phyloP scores from a whole-genome alignment of 1,140 invertebrate genomes.

The Paramacrobiotus metropolitanus region DNA sequence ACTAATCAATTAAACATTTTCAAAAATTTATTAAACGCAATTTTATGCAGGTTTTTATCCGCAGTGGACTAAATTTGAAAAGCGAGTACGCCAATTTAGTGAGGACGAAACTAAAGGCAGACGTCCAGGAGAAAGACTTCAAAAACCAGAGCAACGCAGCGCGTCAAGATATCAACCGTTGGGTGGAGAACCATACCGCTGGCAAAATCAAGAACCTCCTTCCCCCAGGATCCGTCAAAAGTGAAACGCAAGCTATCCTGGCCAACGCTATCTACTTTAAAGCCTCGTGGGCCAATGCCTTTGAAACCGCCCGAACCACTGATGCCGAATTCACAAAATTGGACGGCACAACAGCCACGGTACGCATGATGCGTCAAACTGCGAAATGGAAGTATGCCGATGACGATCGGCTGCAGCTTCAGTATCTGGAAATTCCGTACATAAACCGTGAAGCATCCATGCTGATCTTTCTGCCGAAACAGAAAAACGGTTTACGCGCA shows the following conservation, averaged over 20 bases:
- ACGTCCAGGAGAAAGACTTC: too few species aligned
- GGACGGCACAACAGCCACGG: background rate
- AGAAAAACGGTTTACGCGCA: constrained; percentile 8
- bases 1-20: too few species aligned
- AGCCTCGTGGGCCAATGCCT: constrained; percentile 46
- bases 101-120: too few species aligned
- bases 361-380: background rate
- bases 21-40: too few species aligned
- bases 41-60: too few species aligned
- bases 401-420: constrained; percentile 29
- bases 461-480: constrained; percentile 17
- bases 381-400: background rate
- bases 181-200: too few species aligned
- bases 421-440: constrained; percentile 39
- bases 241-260: constrained; percentile 34
- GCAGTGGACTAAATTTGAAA: too few species aligned
- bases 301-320: constrained; percentile 35
- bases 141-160: too few species aligned
- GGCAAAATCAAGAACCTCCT: too few species aligned
- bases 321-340: constrained; percentile 40
- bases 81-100: too few species aligned
- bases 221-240: too few species aligned
- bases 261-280: constrained; percentile 68
- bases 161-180: too few species aligned
- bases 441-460: constrained; percentile 30